Base-by-base conservation (phyloP, 2,888 invertebrate genomes). In the Drosophila falleni region DNA sequence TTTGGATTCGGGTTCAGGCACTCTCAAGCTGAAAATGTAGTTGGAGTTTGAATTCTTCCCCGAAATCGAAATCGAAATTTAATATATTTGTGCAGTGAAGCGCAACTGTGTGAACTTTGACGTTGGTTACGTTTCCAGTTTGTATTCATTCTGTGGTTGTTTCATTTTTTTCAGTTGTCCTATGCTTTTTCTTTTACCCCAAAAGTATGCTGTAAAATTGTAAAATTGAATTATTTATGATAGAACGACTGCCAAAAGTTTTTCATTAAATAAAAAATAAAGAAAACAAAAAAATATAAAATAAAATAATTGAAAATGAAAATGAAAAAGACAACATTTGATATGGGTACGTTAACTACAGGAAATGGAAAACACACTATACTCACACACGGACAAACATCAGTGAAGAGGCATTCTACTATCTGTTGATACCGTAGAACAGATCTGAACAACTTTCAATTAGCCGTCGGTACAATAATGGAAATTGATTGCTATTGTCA, bases 401-500 rank as follows among this genome's bases (percentile, higher is more conserved):
- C 46, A 41, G 37, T 41, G 8, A 15, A 42, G 60, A 41, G 37
- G 10, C 11, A 26, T 13, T 23, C 31, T 26, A 50, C 53, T 63
- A 70, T 70, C 77, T 70, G 37, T 23, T 46, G 51, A 58, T 69
- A 47, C 44, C 44, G 31, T 39, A 37, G 33, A 41, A 35, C 35
- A 37, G 49, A 47, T 49, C 65, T 78, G 60, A 63, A 87, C 89
- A 84, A 80, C 69, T 87, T 86, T 86, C 86, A 86, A 86, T 86
- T 86, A 86, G 82, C 71, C 73, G 44, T 61, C 47, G 59, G 59
- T 37, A 64, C 62, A 72, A 79, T 86, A 87, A 85, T 83, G 78
- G 71, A 72, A 83, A 88, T 89, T 89, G 87, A 87, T 89, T 86
- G 87, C 70, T 87, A 86, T 87, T 87, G 86, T 88, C 84, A 77